A percentile compares a stretch with the other conserved stretches of the same genome.
Evolutionary conservation across 2,888 invertebrate species (phyloP).

Genomic region (Physocephala rufipes): DNA sequence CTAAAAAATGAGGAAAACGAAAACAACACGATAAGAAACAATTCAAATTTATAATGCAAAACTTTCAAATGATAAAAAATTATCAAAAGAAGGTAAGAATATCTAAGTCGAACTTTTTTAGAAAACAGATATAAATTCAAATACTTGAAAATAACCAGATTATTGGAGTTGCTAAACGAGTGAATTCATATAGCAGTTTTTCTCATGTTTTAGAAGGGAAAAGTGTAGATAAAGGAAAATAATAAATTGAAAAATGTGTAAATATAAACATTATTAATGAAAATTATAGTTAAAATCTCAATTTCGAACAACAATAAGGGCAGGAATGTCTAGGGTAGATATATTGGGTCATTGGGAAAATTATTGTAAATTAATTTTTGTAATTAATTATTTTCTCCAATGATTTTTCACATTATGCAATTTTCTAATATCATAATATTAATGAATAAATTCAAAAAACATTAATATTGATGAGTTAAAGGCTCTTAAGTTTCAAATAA

Average conservation of each 20-base stretch:
- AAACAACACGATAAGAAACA: not conserved
- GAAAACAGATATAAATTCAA: not conserved
- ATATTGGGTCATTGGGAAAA: too few species aligned
- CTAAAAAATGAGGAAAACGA: not conserved
- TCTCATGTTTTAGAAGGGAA: too few species aligned
- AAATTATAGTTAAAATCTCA: not conserved
- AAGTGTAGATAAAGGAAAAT: not conserved
- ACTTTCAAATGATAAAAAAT: not conserved
- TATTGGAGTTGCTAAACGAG: too few species aligned
- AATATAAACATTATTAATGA: not conserved
- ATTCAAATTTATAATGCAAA: not conserved
- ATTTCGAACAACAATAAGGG: constrained; percentile 1
- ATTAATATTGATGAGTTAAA: not conserved
- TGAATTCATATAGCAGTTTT: too few species aligned
- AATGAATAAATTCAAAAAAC: too few species aligned
- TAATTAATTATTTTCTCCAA: too few species aligned
- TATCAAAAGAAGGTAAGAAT: not conserved
- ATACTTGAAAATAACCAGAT: not conserved
- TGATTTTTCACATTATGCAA: too few species aligned
- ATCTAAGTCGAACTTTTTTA: not conserved
- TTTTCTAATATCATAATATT: too few species aligned
- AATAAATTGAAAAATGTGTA: not conserved
- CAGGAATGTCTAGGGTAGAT: too few species aligned
- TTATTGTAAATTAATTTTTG: too few species aligned
- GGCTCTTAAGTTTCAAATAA: not conserved